A percentile compares a stretch with the other conserved stretches of the same genome.
Conservation (phyloP, 1,140 invertebrate species). For the Coptotermes formosanus region DNA sequence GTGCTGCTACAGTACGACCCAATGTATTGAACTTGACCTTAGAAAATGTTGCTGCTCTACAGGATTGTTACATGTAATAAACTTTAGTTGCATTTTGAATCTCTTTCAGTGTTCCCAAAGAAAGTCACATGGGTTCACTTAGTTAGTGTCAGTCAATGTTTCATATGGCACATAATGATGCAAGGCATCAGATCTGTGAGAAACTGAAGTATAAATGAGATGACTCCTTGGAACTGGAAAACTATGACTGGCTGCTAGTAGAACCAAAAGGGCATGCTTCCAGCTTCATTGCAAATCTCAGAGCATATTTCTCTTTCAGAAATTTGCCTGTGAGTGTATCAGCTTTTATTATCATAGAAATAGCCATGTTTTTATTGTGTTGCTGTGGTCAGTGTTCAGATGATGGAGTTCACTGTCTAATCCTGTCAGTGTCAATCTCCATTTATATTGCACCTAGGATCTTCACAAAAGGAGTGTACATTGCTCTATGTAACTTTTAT, state of each 20-base stretch:
- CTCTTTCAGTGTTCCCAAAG: slow-evolving; percentile 47
- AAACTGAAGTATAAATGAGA: slow-evolving; percentile 92
- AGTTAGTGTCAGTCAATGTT: slow-evolving; percentile 84
- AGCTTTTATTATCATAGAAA: not conserved
- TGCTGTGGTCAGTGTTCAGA: no score
- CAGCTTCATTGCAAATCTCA: slow-evolving; percentile 91
- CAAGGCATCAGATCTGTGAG: slow-evolving; percentile 94
- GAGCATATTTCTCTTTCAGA: slow-evolving; percentile 90
- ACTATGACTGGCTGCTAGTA: slow-evolving; percentile 91
- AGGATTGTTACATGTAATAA: slow-evolving; percentile 24
- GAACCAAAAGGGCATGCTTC: slow-evolving; percentile 91
- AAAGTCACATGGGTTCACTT: slow-evolving; percentile 59
- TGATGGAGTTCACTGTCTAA: no score
- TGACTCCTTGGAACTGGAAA: slow-evolving; percentile 90
- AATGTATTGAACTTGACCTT: not conserved
- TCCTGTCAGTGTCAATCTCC: no score
- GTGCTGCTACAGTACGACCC: not conserved
- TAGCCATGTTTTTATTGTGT: no score
- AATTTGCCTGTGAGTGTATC: slow-evolving; percentile 77
- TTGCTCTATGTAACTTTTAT: no score
- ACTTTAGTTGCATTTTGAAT: slow-evolving; percentile 31
- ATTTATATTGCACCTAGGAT: no score
- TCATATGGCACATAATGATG: slow-evolving; percentile 91
- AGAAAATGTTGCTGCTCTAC: not conserved
- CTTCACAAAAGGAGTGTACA: no score